Conservation (phyloP, 1,140 invertebrate genomes). For the Drosophila sucinea region DNA sequence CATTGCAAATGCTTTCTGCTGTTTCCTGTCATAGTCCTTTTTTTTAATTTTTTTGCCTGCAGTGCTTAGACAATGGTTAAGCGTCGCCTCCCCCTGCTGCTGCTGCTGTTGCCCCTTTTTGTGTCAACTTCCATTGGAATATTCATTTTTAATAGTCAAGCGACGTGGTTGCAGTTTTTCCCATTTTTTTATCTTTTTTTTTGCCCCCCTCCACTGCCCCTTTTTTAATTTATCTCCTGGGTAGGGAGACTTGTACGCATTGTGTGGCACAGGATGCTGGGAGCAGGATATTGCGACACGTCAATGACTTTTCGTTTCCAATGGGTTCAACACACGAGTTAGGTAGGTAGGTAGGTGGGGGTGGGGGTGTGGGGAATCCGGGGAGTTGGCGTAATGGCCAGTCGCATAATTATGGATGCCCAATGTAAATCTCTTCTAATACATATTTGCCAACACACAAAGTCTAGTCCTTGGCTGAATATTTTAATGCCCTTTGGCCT, state of each 20-base stretch:
- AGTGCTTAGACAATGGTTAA: constrained; percentile 75
- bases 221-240: constrained; percentile 63
- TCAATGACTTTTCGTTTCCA: constrained; percentile 57
- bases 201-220: background rate
- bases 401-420: constrained; percentile 51
- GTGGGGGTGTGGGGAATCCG: too few relatives aligned
- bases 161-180: constrained; percentile 44
- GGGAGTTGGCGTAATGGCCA: background rate
- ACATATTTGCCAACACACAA: background rate
- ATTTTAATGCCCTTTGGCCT: constrained; percentile 7
- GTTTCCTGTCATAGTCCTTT: constrained; percentile 60
- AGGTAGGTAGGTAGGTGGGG: too few relatives aligned
- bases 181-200: background rate
- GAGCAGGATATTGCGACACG: constrained; percentile 66
- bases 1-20: constrained; percentile 63
- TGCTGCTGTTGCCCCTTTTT: constrained; percentile 29
- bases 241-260: constrained; percentile 57
- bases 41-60: constrained; percentile 44
- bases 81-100: constrained; percentile 29
- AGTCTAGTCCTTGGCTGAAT: constrained; percentile 4
- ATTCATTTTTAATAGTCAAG: constrained; percentile 65
- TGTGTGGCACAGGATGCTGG: constrained; percentile 47
- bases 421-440: background rate
- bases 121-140: constrained; percentile 36
- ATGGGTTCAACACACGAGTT: background rate